Conservation (phyloP, 2,113 vertebrate species). For the Leptobrachium leishanense region DNA sequence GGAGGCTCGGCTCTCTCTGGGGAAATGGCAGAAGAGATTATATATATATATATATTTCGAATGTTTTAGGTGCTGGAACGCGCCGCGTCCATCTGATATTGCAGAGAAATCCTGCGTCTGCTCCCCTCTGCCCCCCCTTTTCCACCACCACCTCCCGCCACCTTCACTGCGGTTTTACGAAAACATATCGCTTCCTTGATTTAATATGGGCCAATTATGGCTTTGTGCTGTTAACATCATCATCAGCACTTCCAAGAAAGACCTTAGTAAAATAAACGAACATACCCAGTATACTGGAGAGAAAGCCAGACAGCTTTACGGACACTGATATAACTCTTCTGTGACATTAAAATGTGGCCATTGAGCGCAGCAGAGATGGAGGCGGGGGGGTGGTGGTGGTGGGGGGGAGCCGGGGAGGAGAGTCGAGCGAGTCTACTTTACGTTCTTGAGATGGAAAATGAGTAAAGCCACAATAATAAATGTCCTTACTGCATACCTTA, state of each 20-base stretch:
- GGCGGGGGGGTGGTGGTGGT: background rate
- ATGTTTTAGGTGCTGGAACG: conserved; percentile 21
- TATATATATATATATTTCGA: background rate
- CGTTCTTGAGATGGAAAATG: conserved; percentile 50
- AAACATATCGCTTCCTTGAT: conserved; percentile 58
- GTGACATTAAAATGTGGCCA: conserved; percentile 32
- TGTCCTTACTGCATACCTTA: conserved; percentile 54
- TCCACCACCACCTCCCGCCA: background rate
- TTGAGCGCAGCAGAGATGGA: background rate
- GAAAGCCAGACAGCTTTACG: conserved; percentile 45
- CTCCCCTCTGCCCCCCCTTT: background rate
- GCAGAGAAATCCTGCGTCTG: conserved; percentile 26
- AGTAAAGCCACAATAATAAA: conserved; percentile 51
- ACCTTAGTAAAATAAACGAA: conserved; percentile 58
- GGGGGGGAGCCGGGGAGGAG: background rate
- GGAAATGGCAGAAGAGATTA: conserved; percentile 8
- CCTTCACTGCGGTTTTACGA: conserved; percentile 38
- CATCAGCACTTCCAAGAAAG: conserved; percentile 56
- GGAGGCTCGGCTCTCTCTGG: background rate
- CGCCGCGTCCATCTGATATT: conserved; percentile 15
- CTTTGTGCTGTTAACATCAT: conserved; percentile 63
- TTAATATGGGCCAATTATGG: conserved; percentile 57
- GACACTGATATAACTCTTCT: conserved; percentile 48
- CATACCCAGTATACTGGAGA: background rate
- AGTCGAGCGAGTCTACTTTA: background rate